Conservation (phyloP, 2,113 vertebrate genomes). For the Polyodon spathula region DNA sequence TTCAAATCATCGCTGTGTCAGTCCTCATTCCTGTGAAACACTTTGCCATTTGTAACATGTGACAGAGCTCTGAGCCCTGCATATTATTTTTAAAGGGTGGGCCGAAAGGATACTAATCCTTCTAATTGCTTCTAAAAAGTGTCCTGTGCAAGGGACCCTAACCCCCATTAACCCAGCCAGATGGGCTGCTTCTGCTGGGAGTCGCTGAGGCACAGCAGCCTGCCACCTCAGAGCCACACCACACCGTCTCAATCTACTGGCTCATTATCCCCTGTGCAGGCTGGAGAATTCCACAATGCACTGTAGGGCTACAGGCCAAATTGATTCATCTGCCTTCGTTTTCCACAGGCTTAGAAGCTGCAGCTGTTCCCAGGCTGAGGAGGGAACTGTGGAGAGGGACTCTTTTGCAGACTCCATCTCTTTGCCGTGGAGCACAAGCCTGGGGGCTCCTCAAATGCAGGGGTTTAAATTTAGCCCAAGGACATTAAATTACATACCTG, state of each 20-base stretch:
- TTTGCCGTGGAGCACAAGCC: constrained; percentile 20
- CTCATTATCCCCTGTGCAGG: constrained; percentile 83
- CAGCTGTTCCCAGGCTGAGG: constrained; percentile 65
- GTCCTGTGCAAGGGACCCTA: constrained; percentile 72
- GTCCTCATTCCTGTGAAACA: constrained; percentile 72
- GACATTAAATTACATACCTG: constrained; percentile 39
- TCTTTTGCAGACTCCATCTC: constrained; percentile 56
- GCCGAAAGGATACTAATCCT: constrained; percentile 74
- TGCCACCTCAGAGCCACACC: constrained; percentile 55
- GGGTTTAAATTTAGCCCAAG: constrained; percentile 59
- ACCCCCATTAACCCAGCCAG: constrained; percentile 88
- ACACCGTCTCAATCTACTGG: constrained; percentile 79
- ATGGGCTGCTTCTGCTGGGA: constrained; percentile 54
- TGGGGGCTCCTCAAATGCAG: constrained; percentile 33
- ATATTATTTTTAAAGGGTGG: constrained; percentile 34
- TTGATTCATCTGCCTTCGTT: constrained; percentile 95
- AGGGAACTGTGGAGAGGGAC: constrained; percentile 47
- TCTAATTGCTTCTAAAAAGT: constrained; percentile 89
- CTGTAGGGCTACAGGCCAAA: constrained; percentile 88
- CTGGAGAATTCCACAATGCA: constrained; percentile 81
- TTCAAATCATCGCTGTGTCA: constrained; percentile 52
- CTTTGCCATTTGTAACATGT: constrained; percentile 49
- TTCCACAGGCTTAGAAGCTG: constrained; percentile 80
- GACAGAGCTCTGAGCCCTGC: constrained; percentile 26
- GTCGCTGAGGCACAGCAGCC: constrained; percentile 43